Percentiles rank a stretch among this genome's conserved stretches.
Evolutionary conservation across 2,113 vertebrate genomes (phyloP).

Genomic region (Delphinapterus leucas): DNA sequence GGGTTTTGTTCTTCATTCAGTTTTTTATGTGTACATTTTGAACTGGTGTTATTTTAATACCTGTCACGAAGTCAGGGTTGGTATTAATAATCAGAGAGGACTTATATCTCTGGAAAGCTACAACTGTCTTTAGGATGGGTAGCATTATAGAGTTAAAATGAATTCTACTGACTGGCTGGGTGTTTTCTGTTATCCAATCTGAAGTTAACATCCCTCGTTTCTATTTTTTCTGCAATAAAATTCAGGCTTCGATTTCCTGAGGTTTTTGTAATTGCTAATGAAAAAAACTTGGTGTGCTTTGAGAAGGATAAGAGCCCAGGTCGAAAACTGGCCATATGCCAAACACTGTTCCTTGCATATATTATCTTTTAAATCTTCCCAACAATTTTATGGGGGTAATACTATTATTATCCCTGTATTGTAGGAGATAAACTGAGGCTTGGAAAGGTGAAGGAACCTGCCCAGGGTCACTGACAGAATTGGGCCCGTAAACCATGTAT

Average conservation of each 20-base stretch:
- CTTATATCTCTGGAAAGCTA: not conserved
- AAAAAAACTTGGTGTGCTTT: not conserved
- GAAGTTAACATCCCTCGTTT: slow-evolving; percentile 42
- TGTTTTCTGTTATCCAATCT: slow-evolving; percentile 41
- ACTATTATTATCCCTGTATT: not conserved
- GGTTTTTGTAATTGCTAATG: slow-evolving; percentile 37
- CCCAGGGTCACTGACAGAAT: not conserved
- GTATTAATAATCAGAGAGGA: not conserved
- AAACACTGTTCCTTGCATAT: not conserved
- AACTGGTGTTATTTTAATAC: slow-evolving; percentile 4
- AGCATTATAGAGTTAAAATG: not conserved
- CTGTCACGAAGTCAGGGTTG: not conserved
- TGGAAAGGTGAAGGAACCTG: not conserved
- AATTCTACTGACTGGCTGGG: not conserved
- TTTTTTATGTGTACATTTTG: not conserved
- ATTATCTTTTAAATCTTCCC: slow-evolving; percentile 8
- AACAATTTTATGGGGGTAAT: not conserved
- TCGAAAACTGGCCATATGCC: not conserved
- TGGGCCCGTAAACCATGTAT: not conserved
- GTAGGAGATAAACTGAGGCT: not conserved
- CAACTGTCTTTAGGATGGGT: not conserved
- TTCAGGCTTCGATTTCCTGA: slow-evolving; percentile 20
- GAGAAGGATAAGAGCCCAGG: not conserved
- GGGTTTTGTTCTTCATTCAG: not conserved
- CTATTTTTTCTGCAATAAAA: slow-evolving; percentile 44